Evolutionary conservation across 2,888 invertebrate species (phyloP), one percentile per base, ranked within the genome.

Genomic region (Trachelus tabidus): DNA sequence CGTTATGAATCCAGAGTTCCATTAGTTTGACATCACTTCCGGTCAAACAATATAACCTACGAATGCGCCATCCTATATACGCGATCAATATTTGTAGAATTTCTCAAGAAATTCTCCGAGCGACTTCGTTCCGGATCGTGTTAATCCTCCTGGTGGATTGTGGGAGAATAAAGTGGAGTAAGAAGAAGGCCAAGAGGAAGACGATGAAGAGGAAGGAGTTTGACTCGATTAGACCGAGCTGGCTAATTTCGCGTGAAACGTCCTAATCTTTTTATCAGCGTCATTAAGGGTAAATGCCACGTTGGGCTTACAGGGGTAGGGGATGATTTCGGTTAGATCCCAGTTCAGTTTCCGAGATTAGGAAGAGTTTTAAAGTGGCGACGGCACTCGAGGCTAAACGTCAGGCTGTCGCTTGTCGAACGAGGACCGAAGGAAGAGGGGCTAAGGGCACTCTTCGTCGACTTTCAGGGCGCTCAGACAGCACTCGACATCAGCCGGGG

Each of bases 261-360:
- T 81, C 77, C 81, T 86, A 87, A 87, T 85, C 86, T 85, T 86
- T 87, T 87, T 87, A 87, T 87, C 85, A 85, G 81, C 78, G 83
- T 84, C 86, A 83, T 87, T 87, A 86, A 84, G 84, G 56, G 83
- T 81, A 73, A 81, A 80, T 75, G 78, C 73, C 56, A 40, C 40
- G 73, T 73, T 69, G 12, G 73, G 73, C n/a, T 34, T 69, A 68
- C 35, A 75, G 68, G 23, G 23, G 35, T 12, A 37, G 56, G 34
- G 71, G n/a, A 69, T 9, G 75, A 75, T 33, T 56, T 56, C 77
- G 37, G 78, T 81, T 84, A 73, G 34, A 85, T 80, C 76, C 83
- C 78, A 80, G 83, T 79, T 83, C 82, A 81, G 83, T 84, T 85
- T 85, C 85, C 76, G 85, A 86, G 87, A 87, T 87, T 86, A 87